Evolutionary conservation across 1,140 invertebrate species (phyloP).

Genomic region (Ectropis grisescens): DNA sequence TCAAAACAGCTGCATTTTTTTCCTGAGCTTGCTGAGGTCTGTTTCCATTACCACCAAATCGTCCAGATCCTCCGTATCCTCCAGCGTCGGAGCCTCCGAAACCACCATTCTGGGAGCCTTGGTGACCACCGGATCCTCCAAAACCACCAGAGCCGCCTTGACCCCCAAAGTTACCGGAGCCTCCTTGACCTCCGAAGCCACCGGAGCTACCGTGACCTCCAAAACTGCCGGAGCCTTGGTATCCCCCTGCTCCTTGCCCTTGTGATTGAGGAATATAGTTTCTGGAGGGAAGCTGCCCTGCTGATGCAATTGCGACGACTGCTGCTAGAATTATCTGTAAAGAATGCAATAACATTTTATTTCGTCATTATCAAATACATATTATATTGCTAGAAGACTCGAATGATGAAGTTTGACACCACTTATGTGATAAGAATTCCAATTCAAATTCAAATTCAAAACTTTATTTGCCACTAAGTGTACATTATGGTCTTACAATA

Average conservation of each 20-base stretch:
- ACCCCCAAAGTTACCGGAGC: background rate
- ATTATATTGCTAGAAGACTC: too few relatives aligned
- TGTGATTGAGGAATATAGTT: slow-evolving; percentile 20
- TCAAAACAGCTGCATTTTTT: slow-evolving; percentile 36
- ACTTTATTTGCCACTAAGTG: too few relatives aligned
- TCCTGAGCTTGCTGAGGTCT: slow-evolving; percentile 36
- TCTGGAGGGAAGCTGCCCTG: slow-evolving; percentile 28
- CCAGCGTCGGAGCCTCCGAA: background rate
- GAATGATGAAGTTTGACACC: too few relatives aligned
- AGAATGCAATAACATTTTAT: too few relatives aligned
- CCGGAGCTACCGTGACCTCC: background rate
- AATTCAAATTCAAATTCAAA: too few relatives aligned
- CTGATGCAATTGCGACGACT: slow-evolving; percentile 19
- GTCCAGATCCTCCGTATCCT: slow-evolving; percentile 2
- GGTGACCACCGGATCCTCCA: background rate
- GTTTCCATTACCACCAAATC: slow-evolving; percentile 15
- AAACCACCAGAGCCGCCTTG: background rate
- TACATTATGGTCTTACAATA: too few relatives aligned
- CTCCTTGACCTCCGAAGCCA: background rate
- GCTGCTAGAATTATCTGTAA: slow-evolving; percentile 19
- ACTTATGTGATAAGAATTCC: too few relatives aligned
- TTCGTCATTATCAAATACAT: too few relatives aligned
- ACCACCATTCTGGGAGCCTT: background rate
- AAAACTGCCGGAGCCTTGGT: background rate
- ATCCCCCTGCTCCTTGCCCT: slow-evolving; percentile 1